Conservation (phyloP, 2,113 vertebrate species). For the Erythrocebus patas region DNA sequence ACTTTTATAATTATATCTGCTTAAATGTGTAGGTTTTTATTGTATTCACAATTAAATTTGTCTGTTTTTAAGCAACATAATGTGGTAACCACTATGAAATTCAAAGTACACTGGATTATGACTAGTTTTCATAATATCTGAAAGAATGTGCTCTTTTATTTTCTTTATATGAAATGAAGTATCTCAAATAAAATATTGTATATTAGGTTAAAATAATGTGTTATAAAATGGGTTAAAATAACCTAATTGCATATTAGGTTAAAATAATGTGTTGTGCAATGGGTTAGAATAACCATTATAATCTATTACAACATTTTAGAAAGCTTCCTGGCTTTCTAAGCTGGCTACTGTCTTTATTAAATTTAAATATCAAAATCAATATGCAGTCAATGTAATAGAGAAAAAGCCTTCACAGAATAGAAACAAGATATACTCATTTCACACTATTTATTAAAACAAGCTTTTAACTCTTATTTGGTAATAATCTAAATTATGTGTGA, state of each 20-base stretch:
- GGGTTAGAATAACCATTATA: not conserved
- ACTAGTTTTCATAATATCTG: slow-evolving; percentile 44
- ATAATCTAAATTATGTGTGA: not conserved
- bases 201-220: slow-evolving; percentile 52
- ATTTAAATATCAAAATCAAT: slow-evolving; percentile 19
- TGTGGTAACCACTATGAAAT: not conserved
- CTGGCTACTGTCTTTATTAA: not conserved
- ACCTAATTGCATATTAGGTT: slow-evolving; percentile 24
- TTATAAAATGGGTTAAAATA: not conserved
- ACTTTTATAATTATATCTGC: not conserved
- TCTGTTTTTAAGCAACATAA: not conserved
- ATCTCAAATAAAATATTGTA: not conserved
- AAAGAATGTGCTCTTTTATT: not conserved
- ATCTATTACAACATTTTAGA: slow-evolving; percentile 20
- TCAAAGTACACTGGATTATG: not conserved
- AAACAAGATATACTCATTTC: not conserved
- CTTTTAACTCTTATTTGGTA: not conserved
- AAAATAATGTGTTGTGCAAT: slow-evolving; percentile 31
- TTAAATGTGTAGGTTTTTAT: not conserved
- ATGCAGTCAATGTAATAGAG: not conserved
- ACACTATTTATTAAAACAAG: not conserved
- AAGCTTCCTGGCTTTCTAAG: not conserved
- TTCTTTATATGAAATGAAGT: not conserved
- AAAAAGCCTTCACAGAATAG: not conserved
- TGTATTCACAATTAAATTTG: not conserved